phyloP scores from a whole-genome alignment of 2,797 vertebrate genomes.

The Moxostoma hubbsi region DNA sequence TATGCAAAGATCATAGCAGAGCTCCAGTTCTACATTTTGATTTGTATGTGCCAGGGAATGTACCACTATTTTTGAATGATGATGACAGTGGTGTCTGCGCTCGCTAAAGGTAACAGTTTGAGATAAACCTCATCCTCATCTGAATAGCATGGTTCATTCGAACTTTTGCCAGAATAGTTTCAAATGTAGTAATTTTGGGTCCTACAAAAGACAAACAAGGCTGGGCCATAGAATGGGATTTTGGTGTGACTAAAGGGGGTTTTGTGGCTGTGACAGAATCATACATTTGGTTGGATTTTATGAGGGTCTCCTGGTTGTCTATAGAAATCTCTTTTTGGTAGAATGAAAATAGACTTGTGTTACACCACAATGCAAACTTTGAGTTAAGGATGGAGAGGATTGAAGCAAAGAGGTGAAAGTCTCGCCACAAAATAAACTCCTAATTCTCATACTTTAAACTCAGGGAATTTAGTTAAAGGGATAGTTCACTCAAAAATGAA shows the following conservation, averaged over 20 bases:
- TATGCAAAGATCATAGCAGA: constrained; percentile 73
- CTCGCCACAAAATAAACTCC: constrained; percentile 18
- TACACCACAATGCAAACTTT: constrained; percentile 18
- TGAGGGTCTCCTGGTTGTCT: constrained; percentile 25
- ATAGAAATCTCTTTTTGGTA: constrained; percentile 6
- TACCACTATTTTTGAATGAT: constrained; percentile 23
- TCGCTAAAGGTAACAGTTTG: constrained; percentile 31
- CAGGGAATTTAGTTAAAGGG: neutral
- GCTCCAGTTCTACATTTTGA: constrained; percentile 12
- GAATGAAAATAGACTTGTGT: constrained; percentile 33
- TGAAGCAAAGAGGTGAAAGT: neutral
- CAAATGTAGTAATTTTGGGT: constrained; percentile 48
- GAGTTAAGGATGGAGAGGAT: neutral
- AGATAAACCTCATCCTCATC: constrained; percentile 45
- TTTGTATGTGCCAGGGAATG: constrained; percentile 8
- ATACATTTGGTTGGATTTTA: constrained; percentile 40
- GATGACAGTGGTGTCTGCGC: constrained; percentile 28
- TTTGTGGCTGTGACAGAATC: constrained; percentile 38
- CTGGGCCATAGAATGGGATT: constrained; percentile 5
- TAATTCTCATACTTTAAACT: constrained; percentile 9
- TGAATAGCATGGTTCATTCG: constrained; percentile 35
- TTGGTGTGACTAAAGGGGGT: constrained; percentile 23
- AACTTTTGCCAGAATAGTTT: constrained; percentile 31
- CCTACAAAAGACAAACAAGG: constrained; percentile 27
- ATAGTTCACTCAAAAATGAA: too few species aligned